Conservation (phyloP, 1,140 invertebrate species). For the Aphis gossypii region DNA sequence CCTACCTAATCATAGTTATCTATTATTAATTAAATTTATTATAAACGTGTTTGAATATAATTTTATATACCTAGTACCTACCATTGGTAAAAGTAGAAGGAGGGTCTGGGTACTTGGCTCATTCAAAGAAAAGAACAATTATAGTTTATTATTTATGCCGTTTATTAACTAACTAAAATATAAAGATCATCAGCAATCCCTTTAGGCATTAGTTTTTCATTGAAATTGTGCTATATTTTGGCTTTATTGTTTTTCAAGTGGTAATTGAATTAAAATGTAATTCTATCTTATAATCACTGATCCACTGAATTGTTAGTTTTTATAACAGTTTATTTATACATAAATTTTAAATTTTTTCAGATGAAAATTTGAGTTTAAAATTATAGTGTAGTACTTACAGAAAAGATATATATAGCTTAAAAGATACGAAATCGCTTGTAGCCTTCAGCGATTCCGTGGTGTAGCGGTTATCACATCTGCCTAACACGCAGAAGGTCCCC, state of each 20-base stretch:
- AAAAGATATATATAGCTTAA: neutral
- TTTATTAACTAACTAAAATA: no score
- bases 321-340: no score
- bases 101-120: neutral
- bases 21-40: neutral
- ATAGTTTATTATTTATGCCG: no score
- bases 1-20: neutral
- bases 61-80: neutral
- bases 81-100: neutral
- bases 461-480: conserved; percentile 63
- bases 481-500: conserved; percentile 63
- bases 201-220: no score
- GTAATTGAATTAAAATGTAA: no score
- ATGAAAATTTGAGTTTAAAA: no score
- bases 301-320: no score
- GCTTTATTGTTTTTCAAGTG: no score
- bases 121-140: neutral
- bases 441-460: conserved; percentile 61
- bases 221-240: no score
- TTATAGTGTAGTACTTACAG: neutral
- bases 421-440: accelerated
- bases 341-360: no score
- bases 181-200: no score
- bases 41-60: neutral
- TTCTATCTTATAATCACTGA: no score